Conservation (phyloP, 2,797 vertebrate species). For the Manis crassicaudata region DNA sequence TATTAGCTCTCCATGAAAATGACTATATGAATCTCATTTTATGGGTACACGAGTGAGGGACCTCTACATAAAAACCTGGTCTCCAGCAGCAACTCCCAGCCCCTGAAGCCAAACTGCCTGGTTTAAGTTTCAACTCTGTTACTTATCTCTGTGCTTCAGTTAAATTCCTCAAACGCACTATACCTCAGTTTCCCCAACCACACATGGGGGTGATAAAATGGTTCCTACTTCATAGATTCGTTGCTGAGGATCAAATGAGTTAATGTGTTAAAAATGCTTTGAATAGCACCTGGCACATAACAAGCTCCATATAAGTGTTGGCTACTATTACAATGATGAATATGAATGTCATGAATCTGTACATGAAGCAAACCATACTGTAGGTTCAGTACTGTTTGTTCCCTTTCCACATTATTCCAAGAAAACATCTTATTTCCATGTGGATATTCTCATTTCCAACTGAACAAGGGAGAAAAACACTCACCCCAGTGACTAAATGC, state of each 20-base stretch:
- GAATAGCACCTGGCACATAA: background rate
- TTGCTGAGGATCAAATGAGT: background rate
- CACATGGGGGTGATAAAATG: background rate
- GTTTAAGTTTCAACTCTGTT: background rate
- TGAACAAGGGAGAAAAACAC: background rate
- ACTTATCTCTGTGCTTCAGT: background rate
- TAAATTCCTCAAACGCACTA: background rate
- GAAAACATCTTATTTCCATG: constrained; percentile 9
- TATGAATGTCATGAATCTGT: background rate
- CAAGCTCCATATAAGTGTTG: background rate
- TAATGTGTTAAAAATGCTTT: background rate
- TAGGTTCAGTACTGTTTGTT: background rate
- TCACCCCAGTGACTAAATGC: background rate
- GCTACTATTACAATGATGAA: background rate
- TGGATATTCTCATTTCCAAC: constrained; percentile 23
- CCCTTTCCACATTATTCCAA: background rate
- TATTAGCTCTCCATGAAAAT: constrained; percentile 1
- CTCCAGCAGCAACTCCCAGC: background rate
- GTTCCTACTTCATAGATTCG: background rate
- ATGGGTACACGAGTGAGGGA: background rate
- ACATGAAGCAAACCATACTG: background rate
- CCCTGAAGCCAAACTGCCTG: background rate
- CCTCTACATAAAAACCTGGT: background rate
- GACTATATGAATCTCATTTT: background rate
- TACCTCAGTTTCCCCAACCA: background rate